Evolutionary conservation across 2,113 vertebrate species (phyloP), one percentile per base, ranked within the genome.

Genomic region (Hemicordylus capensis): DNA sequence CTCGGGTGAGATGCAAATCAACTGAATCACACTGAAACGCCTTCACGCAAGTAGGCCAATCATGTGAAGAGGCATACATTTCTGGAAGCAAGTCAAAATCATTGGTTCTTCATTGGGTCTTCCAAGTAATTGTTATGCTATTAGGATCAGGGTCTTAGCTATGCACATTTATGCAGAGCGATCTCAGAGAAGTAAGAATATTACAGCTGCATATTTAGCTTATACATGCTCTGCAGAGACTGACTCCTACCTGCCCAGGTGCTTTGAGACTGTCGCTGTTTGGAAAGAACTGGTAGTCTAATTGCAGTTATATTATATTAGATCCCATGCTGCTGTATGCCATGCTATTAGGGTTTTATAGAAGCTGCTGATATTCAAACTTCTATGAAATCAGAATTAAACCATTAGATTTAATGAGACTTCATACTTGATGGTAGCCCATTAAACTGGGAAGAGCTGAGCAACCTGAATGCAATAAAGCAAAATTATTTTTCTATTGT

Each of bases 331-430:
- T 76, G 76, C 66, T 85, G 31, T 80, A 80, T 20, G 81, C 26
- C 72, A 66, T 74, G 72, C 61, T 80, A 73, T 44, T 87, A 94
- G 89, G 17, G 48, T 82, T 86, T 86, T 79, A 83, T 64, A 84
- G 12, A n/a, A 28, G 59, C 20, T 67, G 91, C 46, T 90, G 66
- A 56, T 51, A 84, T 63, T 37, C 54, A 67, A 87, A 61, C 73
- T 84, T 3, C 9, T 88, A 67, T 87, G 76, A 92, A 48, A 74
- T 88, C 44, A 80, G 39, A 87, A 76, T 81, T 80, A 80, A 80
- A 54, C 67, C 86, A 88, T 67, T 70, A 85, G 56, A 89, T 84
- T 75, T 76, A 89, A 31, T 44, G 88, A 80, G n/a, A 78, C 72
- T 77, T 72, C 51, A 54, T 63, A 84, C 75, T 1, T 84, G 31